Base-by-base conservation (phyloP, 2,797 vertebrate genomes). In the Poeciliopsis gracilis region DNA sequence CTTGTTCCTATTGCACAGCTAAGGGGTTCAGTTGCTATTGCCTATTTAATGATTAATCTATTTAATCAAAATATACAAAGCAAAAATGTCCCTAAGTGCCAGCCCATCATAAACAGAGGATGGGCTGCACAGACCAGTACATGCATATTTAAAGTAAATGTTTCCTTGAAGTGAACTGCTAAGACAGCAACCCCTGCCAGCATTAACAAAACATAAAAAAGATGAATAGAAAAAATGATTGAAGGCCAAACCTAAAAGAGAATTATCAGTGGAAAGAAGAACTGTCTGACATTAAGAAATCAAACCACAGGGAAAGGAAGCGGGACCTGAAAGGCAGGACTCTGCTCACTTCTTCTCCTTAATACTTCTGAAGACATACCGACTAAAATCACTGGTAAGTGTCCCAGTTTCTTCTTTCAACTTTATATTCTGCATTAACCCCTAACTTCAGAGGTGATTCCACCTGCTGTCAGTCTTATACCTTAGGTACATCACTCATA, bases 401-500 rank as follows among this genome's bases (percentile, higher is more conserved):
- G 46, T 55, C 69, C 28, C 49, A 66, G 23, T 85, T 82, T 47
- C 55, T 73, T 46, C 57, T 30, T 78, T 71, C 46, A 63, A 18
- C 74, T 45, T 69, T n/a, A 66, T 55, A 49, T 74, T 43, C 36
- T 73, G 57, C 30, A 74, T 77, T 59, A 75, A 53, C 80, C 28
- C 23, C 25, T 59, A 59, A 67, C 49, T 73, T 70, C 53, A 73
- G 12, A 75, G 75, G 63, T 28, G 46, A 73, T 75, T 79, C 72
- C 59, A 72, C 73, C 74, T 75, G 28, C 55, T 72, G 25, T 71
- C 80, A 72, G n/a, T 57, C 69, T 33, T 49, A 43, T 41, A 38
- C 41, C 59, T 72, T 33, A 16, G 75, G 81, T 63, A 73, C 70
- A 72, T 83, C 72, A 77, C 53, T 78, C 53, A 72, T 33, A 53